These are phyloP conservation scores for Atopsyche davidsoni DNA, from an alignment of 1,140 invertebrate species.

Conservation along the genomic window DNA sequence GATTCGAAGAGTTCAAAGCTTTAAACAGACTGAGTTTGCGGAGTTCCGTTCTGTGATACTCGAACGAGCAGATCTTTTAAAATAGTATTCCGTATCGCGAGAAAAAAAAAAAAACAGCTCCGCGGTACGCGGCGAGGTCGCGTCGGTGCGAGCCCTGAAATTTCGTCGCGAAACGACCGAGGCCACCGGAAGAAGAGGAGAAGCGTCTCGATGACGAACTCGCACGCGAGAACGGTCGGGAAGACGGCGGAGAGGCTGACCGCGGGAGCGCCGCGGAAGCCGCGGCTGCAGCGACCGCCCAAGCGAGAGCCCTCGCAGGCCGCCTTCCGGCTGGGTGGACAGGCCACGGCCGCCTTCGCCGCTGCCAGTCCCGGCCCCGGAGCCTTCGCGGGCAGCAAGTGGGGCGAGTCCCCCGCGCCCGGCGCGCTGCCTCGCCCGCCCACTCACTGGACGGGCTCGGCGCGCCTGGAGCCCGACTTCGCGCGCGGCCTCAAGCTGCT, in stretches of 20 bases:
- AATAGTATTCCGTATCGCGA: constrained; percentile 6
- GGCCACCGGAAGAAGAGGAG: not conserved
- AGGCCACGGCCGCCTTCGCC: constrained; percentile 25
- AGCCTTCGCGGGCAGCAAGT: constrained; percentile 43
- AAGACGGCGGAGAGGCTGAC: constrained; percentile 16
- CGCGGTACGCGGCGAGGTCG: constrained; percentile 6
- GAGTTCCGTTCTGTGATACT: constrained; percentile 24
- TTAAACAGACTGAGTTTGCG: constrained; percentile 22
- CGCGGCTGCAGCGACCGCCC: constrained; percentile 9
- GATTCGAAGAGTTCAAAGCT: constrained; percentile 21
- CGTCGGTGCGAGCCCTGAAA: not conserved
- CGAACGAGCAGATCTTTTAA: constrained; percentile 16
- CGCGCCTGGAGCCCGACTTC: constrained; percentile 27
- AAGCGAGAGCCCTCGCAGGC: constrained; percentile 1
- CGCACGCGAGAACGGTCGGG: constrained; percentile 15
- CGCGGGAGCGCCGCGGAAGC: constrained; percentile 7
- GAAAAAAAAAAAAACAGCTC: not conserved
- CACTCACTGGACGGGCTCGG: constrained; percentile 39
- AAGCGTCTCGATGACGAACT: constrained; percentile 25
- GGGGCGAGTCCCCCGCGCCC: constrained; percentile 44
- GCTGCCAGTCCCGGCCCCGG: constrained; percentile 30
- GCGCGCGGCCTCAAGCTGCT: constrained; percentile 17
- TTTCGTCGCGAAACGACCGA: not conserved
- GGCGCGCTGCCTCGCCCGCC: constrained; percentile 44
- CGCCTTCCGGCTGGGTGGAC: constrained; percentile 23